These are phyloP conservation scores for Tenthredo scrophulariae DNA, from an alignment of 2,888 invertebrate genomes.

Conservation along the genomic window DNA sequence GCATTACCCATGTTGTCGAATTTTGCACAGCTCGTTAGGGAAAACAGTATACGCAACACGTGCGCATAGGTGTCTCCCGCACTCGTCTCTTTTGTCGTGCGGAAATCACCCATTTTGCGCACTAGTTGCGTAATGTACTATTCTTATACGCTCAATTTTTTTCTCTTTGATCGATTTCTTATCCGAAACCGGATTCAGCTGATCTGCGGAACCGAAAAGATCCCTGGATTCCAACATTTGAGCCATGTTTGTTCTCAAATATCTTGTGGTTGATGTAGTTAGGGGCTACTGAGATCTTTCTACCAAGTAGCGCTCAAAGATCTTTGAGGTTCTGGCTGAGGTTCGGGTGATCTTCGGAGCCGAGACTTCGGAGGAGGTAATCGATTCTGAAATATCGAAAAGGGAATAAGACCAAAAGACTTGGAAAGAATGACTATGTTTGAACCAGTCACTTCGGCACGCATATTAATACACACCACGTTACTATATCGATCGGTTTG, in stretches of 20 bases:
- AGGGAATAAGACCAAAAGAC: too few relatives aligned
- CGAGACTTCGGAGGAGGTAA: slow-evolving; percentile 2
- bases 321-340: slow-evolving; percentile 6
- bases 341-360: slow-evolving; percentile 26
- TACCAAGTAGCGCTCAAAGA: background rate
- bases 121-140: too few relatives aligned
- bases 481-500: too few relatives aligned
- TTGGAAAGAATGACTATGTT: too few relatives aligned
- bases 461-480: too few relatives aligned
- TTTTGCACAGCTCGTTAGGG: slow-evolving; percentile 2
- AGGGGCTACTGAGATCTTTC: background rate
- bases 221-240: background rate
- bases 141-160: too few relatives aligned
- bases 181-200: too few relatives aligned
- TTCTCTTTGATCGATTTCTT: too few relatives aligned
- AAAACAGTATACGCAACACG: slow-evolving; percentile 22
- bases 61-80: slow-evolving; percentile 7
- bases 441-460: too few relatives aligned
- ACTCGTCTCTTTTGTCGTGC: background rate
- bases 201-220: slow-evolving; percentile 26
- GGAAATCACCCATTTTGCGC: too few relatives aligned
- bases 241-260: slow-evolving; percentile 16
- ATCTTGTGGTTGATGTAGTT: background rate
- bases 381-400: slow-evolving; percentile 16
- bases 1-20: too few relatives aligned